These are phyloP conservation scores for Cataglyphis hispanica DNA, from an alignment of 1,140 invertebrate genomes.

Conservation along the genomic window DNA sequence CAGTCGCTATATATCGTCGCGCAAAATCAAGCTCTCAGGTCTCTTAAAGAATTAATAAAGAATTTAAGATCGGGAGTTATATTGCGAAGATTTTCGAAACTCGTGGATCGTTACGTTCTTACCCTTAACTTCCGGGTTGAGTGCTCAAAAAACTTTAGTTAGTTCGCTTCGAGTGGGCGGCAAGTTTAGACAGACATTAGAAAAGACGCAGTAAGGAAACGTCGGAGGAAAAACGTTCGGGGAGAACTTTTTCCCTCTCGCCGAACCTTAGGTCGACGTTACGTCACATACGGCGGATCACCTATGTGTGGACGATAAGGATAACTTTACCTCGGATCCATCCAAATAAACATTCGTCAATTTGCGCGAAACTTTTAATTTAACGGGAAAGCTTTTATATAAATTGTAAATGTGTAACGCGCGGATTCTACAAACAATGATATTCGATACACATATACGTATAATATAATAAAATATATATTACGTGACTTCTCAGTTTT, in stretches of 20 bases:
- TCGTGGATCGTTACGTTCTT: conserved; percentile 41
- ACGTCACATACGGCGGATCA: conserved; percentile 31
- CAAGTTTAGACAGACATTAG: conserved; percentile 71
- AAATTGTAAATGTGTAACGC: neutral
- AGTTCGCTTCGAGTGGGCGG: conserved; percentile 50
- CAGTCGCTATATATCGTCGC: neutral
- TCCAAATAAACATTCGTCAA: conserved; percentile 56
- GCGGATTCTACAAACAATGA: too few species aligned
- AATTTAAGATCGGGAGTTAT: conserved; percentile 60
- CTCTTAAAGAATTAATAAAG: conserved; percentile 70
- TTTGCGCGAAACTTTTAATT: conserved; percentile 58
- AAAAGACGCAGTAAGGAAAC: conserved; percentile 34
- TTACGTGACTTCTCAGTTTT: neutral
- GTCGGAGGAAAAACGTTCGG: conserved; percentile 34
- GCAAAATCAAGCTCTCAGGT: neutral
- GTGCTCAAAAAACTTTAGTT: conserved; percentile 62
- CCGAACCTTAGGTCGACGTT: conserved; percentile 33
- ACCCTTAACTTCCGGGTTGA: conserved; percentile 56
- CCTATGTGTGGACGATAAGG: neutral
- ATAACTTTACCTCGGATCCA: neutral
- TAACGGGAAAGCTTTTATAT: conserved; percentile 24
- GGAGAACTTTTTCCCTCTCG: conserved; percentile 62
- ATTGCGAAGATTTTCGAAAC: conserved; percentile 39
- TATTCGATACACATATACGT: neutral
- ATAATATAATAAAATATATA: too few species aligned